Conservation (phyloP, 2,113 vertebrate species). For the Sinocyclocheilus grahami region DNA sequence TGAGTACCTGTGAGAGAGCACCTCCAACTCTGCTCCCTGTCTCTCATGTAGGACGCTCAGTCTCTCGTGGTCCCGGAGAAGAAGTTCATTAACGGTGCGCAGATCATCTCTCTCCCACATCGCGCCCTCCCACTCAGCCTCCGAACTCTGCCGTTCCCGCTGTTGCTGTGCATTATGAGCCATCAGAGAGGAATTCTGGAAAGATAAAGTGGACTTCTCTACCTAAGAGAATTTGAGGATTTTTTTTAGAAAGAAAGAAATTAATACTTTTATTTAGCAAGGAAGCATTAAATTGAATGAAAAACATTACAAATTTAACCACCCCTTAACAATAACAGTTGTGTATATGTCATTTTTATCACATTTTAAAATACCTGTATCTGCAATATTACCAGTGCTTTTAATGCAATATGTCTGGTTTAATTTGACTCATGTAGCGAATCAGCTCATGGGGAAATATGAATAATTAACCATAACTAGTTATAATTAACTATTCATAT, state of each 20-base stretch:
- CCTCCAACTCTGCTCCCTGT: constrained; percentile 89
- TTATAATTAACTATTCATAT: no score
- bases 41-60: constrained; percentile 92
- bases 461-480: no score
- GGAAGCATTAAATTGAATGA: no score
- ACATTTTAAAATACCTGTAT: not conserved
- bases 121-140: constrained; percentile 86
- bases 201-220: constrained; percentile 92
- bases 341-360: no score
- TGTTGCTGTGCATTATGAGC: constrained; percentile 91
- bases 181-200: constrained; percentile 89
- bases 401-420: not conserved
- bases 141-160: constrained; percentile 87
- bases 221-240: constrained; percentile 74
- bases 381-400: not conserved
- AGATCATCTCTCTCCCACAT: constrained; percentile 89
- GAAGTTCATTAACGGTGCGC: constrained; percentile 85
- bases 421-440: not conserved
- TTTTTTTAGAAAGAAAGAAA: no score
- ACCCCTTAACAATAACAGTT: no score
- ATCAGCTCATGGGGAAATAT: no score
- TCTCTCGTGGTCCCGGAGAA: constrained; percentile 93
- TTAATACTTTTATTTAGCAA: no score
- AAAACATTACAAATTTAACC: no score
- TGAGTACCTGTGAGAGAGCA: constrained; percentile 90